Conservation (phyloP, 2,888 invertebrate species). For the Leptarthrus brevirostris region DNA sequence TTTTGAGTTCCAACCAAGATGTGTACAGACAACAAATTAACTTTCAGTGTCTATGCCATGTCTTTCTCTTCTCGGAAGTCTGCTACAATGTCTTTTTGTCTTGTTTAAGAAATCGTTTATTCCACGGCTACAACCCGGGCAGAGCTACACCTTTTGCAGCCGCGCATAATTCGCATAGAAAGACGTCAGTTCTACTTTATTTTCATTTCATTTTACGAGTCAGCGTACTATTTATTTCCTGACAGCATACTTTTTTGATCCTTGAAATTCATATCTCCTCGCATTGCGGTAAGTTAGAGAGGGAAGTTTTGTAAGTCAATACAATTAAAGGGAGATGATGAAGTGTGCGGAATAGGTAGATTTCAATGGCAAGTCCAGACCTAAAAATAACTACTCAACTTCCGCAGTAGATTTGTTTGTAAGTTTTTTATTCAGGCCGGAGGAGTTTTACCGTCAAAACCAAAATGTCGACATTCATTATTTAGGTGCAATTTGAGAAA, state of each 20-base stretch:
- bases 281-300: no score
- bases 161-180: constrained; percentile 39
- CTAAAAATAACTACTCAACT: no score
- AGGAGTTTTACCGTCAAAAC: no score
- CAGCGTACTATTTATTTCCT: constrained; percentile 39
- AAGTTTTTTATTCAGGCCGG: no score
- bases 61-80: constrained; percentile 27
- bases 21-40: constrained; percentile 36
- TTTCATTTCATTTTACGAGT: constrained; percentile 32
- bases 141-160: not conserved
- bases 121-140: not conserved
- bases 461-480: no score
- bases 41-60: constrained; percentile 44
- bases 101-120: constrained; percentile 9
- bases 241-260: constrained; percentile 15
- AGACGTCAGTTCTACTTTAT: constrained; percentile 42
- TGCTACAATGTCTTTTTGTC: constrained; percentile 15
- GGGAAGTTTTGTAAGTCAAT: no score
- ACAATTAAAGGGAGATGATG: not conserved
- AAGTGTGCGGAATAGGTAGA: not conserved
- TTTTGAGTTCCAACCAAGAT: constrained; percentile 18
- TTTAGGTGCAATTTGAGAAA: no score
- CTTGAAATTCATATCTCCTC: constrained; percentile 10
- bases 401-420: no score
- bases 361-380: no score